Base-by-base conservation (phyloP, 2,113 vertebrate genomes). In the Chiloscyllium plagiosum region DNA sequence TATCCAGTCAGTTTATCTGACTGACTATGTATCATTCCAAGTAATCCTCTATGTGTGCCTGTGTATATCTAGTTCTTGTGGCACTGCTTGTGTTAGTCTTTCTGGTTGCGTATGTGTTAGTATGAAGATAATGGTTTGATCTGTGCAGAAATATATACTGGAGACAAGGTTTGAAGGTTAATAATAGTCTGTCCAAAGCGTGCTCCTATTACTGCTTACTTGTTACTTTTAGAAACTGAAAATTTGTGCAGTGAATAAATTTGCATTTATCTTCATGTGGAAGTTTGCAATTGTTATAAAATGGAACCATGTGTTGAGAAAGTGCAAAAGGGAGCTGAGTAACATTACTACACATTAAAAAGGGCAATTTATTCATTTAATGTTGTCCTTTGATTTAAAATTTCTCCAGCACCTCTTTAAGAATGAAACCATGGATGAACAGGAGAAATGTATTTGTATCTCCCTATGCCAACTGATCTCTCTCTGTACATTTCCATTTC, bases 211-310 rank as follows among this genome's bases (percentile, higher is more conserved):
- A 66, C 89, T 37, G 33, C 37, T 47, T 61, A 66, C 66, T 93
- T 66, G 89, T 93, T 93, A 93, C 66, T 93, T 66, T 93, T 93
- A 68, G 33, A 15, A 8, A 37, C 89, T 42, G 89, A 66, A 68
- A 19, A 24, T 93, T 66, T 37, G 89, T 66, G 89, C 17, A 37
- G 19, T 93, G 89, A 90, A 93, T 93, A 93, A 5, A 93, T 93
- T 93, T 68, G 66, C 87, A 65, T 93, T 93, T 68, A 66, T 93
- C 61, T 68, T 93, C 65, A 93, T 20, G 33, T 22, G 20, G 61
- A 93, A 93, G n/a, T 33, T 93, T 93, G 61, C 61, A 93, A 93
- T 66, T 37, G 89, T 93, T 42, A 66, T 66, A 93, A 93, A 93
- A n/a, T 93, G 56, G 89, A 68, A 66, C 89, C 56, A 65, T 93